Percentiles rank a stretch among this genome's conserved stretches.
Conservation (phyloP, 1,140 invertebrate species). For the Eufriesea mexicana region DNA sequence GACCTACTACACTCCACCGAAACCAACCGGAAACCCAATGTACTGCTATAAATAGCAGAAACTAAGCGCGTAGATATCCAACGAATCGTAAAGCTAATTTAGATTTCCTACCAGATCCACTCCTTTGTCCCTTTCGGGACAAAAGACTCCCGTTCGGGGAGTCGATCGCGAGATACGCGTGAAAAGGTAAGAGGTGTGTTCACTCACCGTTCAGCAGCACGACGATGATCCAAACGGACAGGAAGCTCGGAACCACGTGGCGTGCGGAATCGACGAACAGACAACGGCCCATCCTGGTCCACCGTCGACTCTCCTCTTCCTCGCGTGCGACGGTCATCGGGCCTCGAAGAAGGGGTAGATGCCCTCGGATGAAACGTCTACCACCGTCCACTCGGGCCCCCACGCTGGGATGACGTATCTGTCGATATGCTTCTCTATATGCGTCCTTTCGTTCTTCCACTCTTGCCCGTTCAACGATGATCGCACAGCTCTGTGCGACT, state of each 20-base stretch:
- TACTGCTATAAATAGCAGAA: too few relatives aligned
- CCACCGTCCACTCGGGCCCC: slow-evolving; percentile 45
- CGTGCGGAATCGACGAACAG: slow-evolving; percentile 43
- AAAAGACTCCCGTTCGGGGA: too few relatives aligned
- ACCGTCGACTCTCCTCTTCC: slow-evolving; percentile 26
- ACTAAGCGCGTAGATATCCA: too few relatives aligned
- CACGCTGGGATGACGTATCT: slow-evolving; percentile 1
- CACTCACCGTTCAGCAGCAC: slow-evolving; percentile 69
- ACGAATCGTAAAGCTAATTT: too few relatives aligned
- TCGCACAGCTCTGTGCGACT: slow-evolving; percentile 21
- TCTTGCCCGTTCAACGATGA: slow-evolving; percentile 13
- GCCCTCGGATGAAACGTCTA: slow-evolving; percentile 3
- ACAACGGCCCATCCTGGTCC: slow-evolving; percentile 51
- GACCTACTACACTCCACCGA: background rate
- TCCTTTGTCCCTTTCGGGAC: background rate
- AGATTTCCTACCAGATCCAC: too few relatives aligned
- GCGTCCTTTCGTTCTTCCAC: background rate
- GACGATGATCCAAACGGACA: slow-evolving; percentile 66
- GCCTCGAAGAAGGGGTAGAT: slow-evolving; percentile 28
- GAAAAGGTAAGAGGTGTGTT: too few relatives aligned
- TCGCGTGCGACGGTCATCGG: slow-evolving; percentile 26
- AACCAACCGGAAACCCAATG: too few relatives aligned
- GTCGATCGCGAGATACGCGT: background rate
- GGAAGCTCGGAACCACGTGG: slow-evolving; percentile 75
- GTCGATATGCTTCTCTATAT: slow-evolving; percentile 7